Conservation (phyloP, 2,113 vertebrate species). For the Fukomys damarensis region DNA sequence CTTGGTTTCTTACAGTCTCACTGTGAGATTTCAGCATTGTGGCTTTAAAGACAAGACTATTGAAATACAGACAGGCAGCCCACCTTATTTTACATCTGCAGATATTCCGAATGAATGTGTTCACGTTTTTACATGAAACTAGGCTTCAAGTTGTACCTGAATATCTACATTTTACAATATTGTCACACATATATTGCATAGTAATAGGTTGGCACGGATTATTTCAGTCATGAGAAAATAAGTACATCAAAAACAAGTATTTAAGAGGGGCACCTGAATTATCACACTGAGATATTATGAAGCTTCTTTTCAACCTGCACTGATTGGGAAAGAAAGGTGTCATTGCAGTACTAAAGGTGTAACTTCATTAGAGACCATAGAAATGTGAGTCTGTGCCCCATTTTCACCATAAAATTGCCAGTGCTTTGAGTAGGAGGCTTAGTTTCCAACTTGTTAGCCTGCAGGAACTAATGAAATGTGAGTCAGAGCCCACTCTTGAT, state of each 20-base stretch:
- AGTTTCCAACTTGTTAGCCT: not conserved
- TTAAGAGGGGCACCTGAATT: not conserved
- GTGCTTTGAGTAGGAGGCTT: not conserved
- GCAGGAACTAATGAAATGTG: not conserved
- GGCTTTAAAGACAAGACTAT: not conserved
- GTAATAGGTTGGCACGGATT: not conserved
- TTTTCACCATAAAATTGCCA: not conserved
- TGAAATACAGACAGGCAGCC: not conserved
- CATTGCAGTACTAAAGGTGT: not conserved
- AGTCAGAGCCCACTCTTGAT: not conserved
- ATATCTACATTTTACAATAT: not conserved
- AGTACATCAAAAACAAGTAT: not conserved
- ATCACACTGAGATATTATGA: not conserved
- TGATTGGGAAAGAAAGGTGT: not conserved
- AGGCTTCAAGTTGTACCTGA: not conserved
- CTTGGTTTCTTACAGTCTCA: not conserved
- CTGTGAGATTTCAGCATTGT: not conserved
- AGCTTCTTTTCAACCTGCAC: not conserved
- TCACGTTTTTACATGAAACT: not conserved
- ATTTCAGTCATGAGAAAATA: not conserved
- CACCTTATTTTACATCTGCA: not conserved
- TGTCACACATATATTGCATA: rapidly evolving
- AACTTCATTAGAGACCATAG: not conserved
- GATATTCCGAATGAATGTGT: not conserved
- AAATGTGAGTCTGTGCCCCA: not conserved